A percentile compares a stretch with the other conserved stretches of the same genome.
phyloP scores from a whole-genome alignment of 2,888 invertebrate species.

The Laspeyria flexula region DNA sequence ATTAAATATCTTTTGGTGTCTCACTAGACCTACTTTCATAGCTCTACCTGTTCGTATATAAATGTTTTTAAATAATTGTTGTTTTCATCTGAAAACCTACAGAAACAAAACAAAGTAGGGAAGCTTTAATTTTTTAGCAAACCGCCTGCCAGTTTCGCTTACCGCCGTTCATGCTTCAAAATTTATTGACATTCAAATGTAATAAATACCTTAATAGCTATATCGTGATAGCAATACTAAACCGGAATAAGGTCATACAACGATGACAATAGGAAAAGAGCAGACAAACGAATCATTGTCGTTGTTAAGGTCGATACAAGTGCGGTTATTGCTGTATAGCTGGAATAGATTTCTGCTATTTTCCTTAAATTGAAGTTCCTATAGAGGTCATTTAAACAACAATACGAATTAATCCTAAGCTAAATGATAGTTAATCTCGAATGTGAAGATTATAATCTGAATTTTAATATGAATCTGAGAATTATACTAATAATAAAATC shows the following conservation, averaged over 20 bases:
- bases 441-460: no score
- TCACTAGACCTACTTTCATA: no score
- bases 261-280: constrained; percentile 33
- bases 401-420: background rate
- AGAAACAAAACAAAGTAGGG: no score
- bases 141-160: no score
- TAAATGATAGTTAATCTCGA: no score
- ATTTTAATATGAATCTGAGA: no score
- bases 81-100: no score
- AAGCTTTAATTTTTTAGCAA: no score
- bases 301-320: constrained; percentile 19
- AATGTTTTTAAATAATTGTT: no score
- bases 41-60: no score
- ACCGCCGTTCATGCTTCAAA: background rate
- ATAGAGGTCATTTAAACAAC: background rate
- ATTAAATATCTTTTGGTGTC: no score
- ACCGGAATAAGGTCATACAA: constrained; percentile 20
- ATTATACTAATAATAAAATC: no score
- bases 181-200: background rate
- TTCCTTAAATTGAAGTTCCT: constrained; percentile 15
- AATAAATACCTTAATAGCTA: background rate
- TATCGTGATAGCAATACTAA: constrained; percentile 21
- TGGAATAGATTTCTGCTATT: constrained; percentile 11
- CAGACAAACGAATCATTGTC: constrained; percentile 23
- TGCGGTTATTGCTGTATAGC: constrained; percentile 4